Percentiles rank a stretch among this genome's conserved stretches.
Conservation (phyloP, 2,888 invertebrate species). For the Erebia ligea region DNA sequence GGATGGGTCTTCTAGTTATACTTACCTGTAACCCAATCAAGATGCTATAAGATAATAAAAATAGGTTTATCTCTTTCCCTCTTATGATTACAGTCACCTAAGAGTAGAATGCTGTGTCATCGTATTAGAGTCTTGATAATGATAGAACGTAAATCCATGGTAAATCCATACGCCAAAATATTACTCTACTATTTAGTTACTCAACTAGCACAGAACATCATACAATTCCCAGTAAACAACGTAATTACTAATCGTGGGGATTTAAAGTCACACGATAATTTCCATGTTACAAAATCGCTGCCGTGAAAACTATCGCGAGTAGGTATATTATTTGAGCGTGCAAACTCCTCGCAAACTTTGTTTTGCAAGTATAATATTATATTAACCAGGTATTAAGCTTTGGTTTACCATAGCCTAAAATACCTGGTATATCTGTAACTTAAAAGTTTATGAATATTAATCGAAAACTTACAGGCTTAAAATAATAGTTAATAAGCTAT, state of each 20-base stretch:
- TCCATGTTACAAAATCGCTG: conserved; percentile 1
- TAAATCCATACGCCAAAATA: too few relatives aligned
- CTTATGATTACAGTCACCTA: too few relatives aligned
- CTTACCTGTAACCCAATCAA: too few relatives aligned
- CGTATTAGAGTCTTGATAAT: too few relatives aligned
- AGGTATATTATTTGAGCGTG: not conserved
- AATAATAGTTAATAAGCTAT: not conserved
- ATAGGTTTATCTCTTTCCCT: too few relatives aligned
- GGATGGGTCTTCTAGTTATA: too few relatives aligned
- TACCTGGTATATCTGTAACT: too few relatives aligned
- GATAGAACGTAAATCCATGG: too few relatives aligned
- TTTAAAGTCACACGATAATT: not conserved
- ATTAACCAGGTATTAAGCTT: not conserved
- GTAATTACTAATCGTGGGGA: not conserved
- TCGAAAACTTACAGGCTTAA: not conserved
- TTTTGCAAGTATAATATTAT: not conserved
- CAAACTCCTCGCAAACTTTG: not conserved
- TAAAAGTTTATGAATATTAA: not conserved
- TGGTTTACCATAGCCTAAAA: too few relatives aligned
- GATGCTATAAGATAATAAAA: too few relatives aligned
- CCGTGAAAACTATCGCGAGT: not conserved
- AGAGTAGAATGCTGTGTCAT: too few relatives aligned
- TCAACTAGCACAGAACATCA: not conserved
- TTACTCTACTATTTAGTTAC: too few relatives aligned
- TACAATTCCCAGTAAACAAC: not conserved